These are phyloP conservation scores for Athetis lepigone DNA, from an alignment of 2,888 invertebrate species.

Conservation along the genomic window DNA sequence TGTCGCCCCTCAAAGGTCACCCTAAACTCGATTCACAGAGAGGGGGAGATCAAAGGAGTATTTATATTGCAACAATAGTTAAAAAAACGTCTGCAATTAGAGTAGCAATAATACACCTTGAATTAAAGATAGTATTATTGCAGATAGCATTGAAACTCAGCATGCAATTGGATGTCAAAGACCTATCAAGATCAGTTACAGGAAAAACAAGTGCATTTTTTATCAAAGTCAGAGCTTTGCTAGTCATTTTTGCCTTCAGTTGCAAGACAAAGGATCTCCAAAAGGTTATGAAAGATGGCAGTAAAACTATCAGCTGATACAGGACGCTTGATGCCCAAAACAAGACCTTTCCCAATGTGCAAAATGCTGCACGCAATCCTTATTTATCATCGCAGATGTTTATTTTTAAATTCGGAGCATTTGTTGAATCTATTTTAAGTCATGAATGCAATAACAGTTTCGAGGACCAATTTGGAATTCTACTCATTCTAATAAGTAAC, in stretches of 20 bases:
- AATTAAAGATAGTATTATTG: constrained; percentile 9
- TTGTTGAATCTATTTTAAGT: constrained; percentile 32
- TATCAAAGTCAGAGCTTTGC: constrained; percentile 3
- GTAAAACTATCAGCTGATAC: constrained; percentile 27
- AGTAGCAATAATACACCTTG: constrained; percentile 1
- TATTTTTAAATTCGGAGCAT: constrained; percentile 35
- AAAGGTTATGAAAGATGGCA: constrained; percentile 6
- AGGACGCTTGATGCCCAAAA: constrained; percentile 10
- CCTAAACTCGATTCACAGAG: background rate
- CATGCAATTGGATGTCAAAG: constrained; percentile 22
- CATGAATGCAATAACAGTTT: constrained; percentile 26
- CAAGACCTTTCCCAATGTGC: constrained; percentile 46
- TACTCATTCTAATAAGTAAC: constrained; percentile 28
- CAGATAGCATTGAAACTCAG: constrained; percentile 3
- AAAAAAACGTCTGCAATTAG: background rate
- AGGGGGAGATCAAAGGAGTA: background rate
- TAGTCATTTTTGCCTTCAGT: constrained; percentile 30
- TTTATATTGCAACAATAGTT: background rate
- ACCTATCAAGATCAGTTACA: constrained; percentile 19
- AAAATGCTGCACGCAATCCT: constrained; percentile 14
- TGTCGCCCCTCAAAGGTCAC: background rate
- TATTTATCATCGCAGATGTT: constrained; percentile 15
- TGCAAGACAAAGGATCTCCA: constrained; percentile 8
- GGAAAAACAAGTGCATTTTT: constrained; percentile 7
- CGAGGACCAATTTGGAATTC: constrained; percentile 33